Base-by-base conservation (phyloP, 2,797 vertebrate genomes). In the Oreochromis mossambicus region DNA sequence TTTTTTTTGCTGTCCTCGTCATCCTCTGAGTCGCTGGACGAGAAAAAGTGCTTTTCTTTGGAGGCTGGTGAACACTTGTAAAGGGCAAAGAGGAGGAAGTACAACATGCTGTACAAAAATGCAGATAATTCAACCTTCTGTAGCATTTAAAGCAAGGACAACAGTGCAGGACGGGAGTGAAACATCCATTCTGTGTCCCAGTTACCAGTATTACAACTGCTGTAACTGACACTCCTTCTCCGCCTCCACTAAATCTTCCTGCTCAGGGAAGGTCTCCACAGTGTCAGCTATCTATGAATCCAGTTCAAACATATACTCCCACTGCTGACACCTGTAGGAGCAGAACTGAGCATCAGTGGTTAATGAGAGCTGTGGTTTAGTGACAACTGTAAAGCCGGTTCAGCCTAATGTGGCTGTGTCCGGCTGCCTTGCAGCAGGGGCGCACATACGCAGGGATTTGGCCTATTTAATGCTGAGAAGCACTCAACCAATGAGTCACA, bases 11-110 rank as follows among this genome's bases (percentile, higher is more conserved):
- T 97, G 88, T 99, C 98, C 86, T 99, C 98, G 29, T 99, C 98
- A 21, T 98, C 98, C 89, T 99, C 98, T 0, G 98, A 99, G 83
- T 99, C 98, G 4, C 98, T 99, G 3, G 98, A 99, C 81, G 98
- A 99, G 95, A 97, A 98, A 93, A 98, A 98, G 88, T 98, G 97
- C 92, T 97, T 99, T 93, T 95, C 97, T 96, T 96, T 98, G 97
- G 96, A 97, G 87, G 97, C 97, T 79, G 96, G 98, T 99, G 92
- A 89, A 86, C 76, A 76, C 70, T 93, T 26, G 97, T 98, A 97
- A 99, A 98, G 95, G 97, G 95, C 91, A 79, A 81, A 63, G 75
- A n/a, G 29, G 29, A 68, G 50, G 11, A 21, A 76, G 15, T 9
- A 6, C 32, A 43, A 17, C 6, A 15, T 21, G 26, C 17, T 21